These are phyloP conservation scores for Dorcus hopei DNA, from an alignment of 2,888 invertebrate genomes.

Conservation along the genomic window DNA sequence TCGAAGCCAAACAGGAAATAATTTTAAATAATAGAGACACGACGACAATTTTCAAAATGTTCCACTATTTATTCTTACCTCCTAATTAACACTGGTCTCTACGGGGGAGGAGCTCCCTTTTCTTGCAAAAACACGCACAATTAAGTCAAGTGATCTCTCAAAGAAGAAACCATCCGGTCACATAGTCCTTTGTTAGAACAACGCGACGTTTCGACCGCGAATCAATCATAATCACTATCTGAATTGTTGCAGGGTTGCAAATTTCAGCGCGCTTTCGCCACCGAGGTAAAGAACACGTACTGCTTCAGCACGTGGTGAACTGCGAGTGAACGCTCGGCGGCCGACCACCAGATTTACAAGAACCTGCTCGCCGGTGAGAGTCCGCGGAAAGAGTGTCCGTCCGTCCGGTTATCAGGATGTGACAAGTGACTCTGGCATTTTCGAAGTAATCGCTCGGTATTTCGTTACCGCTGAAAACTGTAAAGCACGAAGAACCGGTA, in stretches of 20 bases:
- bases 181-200: no score
- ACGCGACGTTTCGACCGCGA: no score
- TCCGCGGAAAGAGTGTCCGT: not conserved
- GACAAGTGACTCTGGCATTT: not conserved
- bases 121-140: no score
- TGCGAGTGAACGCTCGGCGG: not conserved
- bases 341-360: not conserved
- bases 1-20: no score
- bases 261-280: not conserved
- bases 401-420: not conserved
- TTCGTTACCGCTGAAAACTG: not conserved
- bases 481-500: not conserved
- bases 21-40: no score
- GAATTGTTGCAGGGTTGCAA: not conserved
- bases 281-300: not conserved
- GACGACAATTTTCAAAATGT: no score
- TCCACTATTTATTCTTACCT: no score
- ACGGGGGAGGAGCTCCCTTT: no score
- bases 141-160: no score
- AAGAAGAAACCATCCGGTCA: no score
- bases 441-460: not conserved
- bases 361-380: not conserved
- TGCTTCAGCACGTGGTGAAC: not conserved
- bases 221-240: not conserved
- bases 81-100: no score